Evolutionary conservation across 1,140 invertebrate genomes (phyloP).

Genomic region (Sinella curviseta): DNA sequence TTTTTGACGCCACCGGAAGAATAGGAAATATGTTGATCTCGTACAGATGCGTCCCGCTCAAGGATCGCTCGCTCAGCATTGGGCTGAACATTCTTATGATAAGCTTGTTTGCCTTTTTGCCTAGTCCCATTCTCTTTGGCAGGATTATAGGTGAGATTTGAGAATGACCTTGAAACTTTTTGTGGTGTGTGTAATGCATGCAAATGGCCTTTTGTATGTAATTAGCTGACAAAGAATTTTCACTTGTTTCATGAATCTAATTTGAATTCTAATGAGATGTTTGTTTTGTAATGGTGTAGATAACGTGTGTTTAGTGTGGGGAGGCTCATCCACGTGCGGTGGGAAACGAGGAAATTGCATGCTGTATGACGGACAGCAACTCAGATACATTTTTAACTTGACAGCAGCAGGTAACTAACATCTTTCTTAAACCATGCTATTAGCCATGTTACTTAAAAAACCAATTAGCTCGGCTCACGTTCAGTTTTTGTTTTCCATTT

Average conservation of each 20-base stretch:
- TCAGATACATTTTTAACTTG: conserved; percentile 46
- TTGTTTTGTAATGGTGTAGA: conserved; percentile 38
- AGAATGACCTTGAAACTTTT: background rate
- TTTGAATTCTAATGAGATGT: background rate
- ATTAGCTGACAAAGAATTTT: background rate
- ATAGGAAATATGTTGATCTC: conserved; percentile 52
- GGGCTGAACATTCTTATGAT: conserved; percentile 47
- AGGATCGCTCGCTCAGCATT: conserved; percentile 53
- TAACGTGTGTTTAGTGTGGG: conserved; percentile 46
- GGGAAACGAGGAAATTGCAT: conserved; percentile 41
- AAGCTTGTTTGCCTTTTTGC: conserved; percentile 41
- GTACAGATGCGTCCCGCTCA: conserved; percentile 52
- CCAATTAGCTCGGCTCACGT: background rate
- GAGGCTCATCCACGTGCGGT: conserved; percentile 27
- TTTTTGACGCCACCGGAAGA: conserved; percentile 51
- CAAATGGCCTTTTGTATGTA: background rate
- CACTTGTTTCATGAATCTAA: background rate
- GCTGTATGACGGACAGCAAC: conserved; percentile 44
- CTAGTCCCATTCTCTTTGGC: conserved; percentile 47
- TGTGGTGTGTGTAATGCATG: no score
- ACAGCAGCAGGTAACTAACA: conserved; percentile 43
- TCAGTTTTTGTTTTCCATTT: conserved; percentile 16
- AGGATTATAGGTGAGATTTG: conserved; percentile 37
- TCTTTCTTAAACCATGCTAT: no score
- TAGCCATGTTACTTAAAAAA: background rate